Percentiles rank a stretch among this genome's conserved stretches.
Evolutionary conservation across 2,797 vertebrate genomes (phyloP).

Genomic region (Sebastes diploproa): DNA sequence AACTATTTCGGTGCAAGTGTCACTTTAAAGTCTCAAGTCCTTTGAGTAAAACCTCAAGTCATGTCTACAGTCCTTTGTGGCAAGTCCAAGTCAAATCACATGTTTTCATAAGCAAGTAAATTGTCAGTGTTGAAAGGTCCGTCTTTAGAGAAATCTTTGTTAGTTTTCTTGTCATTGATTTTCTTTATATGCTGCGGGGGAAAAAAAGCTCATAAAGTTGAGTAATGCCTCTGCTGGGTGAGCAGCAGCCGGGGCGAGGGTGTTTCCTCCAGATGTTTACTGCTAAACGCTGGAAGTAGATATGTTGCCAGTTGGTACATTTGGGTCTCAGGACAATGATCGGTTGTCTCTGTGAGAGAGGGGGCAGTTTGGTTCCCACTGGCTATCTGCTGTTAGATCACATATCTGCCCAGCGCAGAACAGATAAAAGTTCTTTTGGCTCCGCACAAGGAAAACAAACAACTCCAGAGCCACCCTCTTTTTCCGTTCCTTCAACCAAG

Average conservation of each 20-base stretch:
- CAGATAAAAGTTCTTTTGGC: slow-evolving; percentile 29
- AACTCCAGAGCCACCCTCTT: slow-evolving; percentile 29
- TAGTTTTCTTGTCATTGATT: not conserved
- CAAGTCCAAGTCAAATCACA: not conserved
- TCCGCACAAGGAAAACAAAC: slow-evolving; percentile 49
- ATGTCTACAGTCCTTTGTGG: not conserved
- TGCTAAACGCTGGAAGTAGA: slow-evolving; percentile 23
- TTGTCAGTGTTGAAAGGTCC: not conserved
- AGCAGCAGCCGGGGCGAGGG: not conserved
- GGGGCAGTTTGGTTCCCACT: slow-evolving; percentile 60
- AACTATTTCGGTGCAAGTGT: not conserved
- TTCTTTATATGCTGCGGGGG: not conserved
- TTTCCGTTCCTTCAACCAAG: slow-evolving; percentile 6
- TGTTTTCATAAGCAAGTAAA: not conserved
- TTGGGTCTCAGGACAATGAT: slow-evolving; percentile 45
- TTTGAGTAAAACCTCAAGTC: not conserved
- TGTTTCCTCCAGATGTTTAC: slow-evolving; percentile 73
- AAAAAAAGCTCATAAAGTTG: not conserved
- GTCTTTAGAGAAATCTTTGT: not conserved
- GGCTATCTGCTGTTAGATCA: slow-evolving; percentile 61
- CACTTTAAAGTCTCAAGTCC: not conserved
- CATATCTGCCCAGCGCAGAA: slow-evolving; percentile 39
- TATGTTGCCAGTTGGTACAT: slow-evolving; percentile 42
- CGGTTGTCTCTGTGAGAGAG: slow-evolving; percentile 53
- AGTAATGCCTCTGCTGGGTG: not conserved